phyloP scores from a whole-genome alignment of 2,797 vertebrate genomes.

The Perodicticus potto region DNA sequence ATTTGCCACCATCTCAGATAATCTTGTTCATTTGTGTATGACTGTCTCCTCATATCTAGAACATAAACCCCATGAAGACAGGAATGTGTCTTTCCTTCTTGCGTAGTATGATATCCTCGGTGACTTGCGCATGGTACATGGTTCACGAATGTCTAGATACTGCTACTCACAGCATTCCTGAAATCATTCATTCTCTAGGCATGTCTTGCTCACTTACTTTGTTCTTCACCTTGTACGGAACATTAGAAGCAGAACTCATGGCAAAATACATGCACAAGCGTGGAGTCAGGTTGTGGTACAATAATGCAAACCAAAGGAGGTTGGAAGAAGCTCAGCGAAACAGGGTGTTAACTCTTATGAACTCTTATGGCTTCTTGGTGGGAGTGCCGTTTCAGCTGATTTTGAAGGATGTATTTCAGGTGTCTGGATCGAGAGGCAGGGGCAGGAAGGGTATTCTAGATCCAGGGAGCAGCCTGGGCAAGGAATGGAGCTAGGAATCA shows the following conservation, averaged over 20 bases:
- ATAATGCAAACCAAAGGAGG: too few species aligned
- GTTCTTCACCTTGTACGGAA: background rate
- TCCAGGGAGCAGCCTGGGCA: background rate
- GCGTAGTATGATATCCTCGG: background rate
- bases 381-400: fast-evolving
- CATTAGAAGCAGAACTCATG: background rate
- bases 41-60: background rate
- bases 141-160: fast-evolving
- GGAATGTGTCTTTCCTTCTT: background rate
- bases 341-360: background rate
- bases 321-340: fast-evolving
- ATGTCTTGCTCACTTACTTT: background rate
- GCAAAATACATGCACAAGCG: fast-evolving
- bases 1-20: background rate
- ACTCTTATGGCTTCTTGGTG: background rate
- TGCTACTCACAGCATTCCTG: background rate
- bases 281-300: background rate
- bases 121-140: fast-evolving
- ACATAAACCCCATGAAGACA: fast-evolving
- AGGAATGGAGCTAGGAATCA: fast-evolving
- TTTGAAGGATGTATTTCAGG: background rate
- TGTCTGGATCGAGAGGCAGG: background rate
- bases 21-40: background rate
- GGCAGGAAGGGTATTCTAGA: background rate
- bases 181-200: background rate